A percentile compares a stretch with the other conserved stretches of the same genome.
phyloP scores from a whole-genome alignment of 2,113 vertebrate genomes.

The Porphyrio hochstetteri region DNA sequence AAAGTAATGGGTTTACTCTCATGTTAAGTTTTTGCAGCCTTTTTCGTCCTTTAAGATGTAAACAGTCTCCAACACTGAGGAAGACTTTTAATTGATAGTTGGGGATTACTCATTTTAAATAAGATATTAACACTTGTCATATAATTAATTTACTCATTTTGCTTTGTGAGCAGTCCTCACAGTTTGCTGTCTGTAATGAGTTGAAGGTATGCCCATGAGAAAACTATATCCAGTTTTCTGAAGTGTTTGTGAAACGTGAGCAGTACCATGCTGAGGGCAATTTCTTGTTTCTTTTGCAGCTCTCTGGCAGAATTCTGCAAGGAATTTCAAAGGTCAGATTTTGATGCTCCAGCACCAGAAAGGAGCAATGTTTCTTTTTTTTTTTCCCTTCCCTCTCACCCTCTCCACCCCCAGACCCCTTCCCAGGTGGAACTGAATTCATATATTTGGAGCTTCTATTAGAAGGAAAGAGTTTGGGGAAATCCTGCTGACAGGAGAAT shows the following conservation, averaged over 20 bases:
- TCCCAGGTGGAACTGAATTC: not conserved
- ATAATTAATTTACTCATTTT: conserved; percentile 20
- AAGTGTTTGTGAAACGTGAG: not conserved
- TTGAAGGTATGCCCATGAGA: not conserved
- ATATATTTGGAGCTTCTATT: not conserved
- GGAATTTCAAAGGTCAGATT: not conserved
- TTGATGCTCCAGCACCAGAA: not conserved
- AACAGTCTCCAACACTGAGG: not conserved
- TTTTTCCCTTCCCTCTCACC: not conserved
- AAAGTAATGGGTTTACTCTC: not conserved
- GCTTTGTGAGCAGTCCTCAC: not conserved
- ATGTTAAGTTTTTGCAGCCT: not conserved
- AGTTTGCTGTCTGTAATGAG: conserved; percentile 9
- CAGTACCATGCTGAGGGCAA: not conserved
- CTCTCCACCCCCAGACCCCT: not conserved
- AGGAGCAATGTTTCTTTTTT: not conserved
- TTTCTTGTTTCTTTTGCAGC: not conserved
- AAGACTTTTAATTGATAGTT: conserved; percentile 35
- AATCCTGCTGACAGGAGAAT: not conserved
- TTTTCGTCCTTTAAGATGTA: not conserved
- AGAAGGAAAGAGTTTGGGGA: not conserved
- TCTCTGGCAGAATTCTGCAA: not conserved
- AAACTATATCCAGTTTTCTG: not conserved
- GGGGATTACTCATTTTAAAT: conserved; percentile 4
- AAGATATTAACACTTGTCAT: conserved; percentile 29